These are phyloP conservation scores for Polymixis lichenea DNA, from an alignment of 2,888 invertebrate genomes.

Conservation along the genomic window DNA sequence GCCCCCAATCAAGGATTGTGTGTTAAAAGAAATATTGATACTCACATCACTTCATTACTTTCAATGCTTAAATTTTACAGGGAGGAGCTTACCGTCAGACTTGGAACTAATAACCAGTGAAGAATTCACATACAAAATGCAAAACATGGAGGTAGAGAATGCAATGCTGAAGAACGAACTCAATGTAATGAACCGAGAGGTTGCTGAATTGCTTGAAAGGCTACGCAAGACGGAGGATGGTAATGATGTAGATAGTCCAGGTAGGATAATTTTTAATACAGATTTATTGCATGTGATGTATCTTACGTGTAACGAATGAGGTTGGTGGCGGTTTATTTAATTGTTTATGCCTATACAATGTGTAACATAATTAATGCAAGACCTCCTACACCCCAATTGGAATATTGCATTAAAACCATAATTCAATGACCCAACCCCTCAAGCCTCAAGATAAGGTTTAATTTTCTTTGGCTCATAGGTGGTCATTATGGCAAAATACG, in stretches of 20 bases:
- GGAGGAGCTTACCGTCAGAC: slow-evolving; percentile 81
- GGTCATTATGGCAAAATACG: too few species aligned
- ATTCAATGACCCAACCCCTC: too few species aligned
- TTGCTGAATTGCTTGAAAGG: slow-evolving; percentile 79
- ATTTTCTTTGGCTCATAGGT: too few species aligned
- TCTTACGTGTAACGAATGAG: slow-evolving; percentile 8
- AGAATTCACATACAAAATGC: slow-evolving; percentile 76
- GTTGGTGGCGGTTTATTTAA: slow-evolving; percentile 26
- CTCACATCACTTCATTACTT: background rate
- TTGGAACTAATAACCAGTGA: slow-evolving; percentile 73
- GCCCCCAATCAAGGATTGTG: background rate
- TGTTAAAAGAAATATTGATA: background rate
- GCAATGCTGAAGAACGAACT: slow-evolving; percentile 87
- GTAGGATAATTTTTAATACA: slow-evolving; percentile 60
- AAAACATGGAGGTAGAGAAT: slow-evolving; percentile 87
- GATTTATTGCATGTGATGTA: slow-evolving; percentile 33
- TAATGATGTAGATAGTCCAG: slow-evolving; percentile 76
- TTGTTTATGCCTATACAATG: background rate
- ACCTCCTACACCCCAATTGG: too few species aligned
- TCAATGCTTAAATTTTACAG: slow-evolving; percentile 67
- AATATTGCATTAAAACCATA: too few species aligned
- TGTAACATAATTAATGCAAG: too few species aligned
- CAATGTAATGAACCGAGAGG: slow-evolving; percentile 83
- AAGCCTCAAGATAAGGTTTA: too few species aligned
- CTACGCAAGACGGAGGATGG: slow-evolving; percentile 83